A percentile compares a stretch with the other conserved stretches of the same genome.
phyloP scores from a whole-genome alignment of 2,888 invertebrate species.

The Melieria picta region DNA sequence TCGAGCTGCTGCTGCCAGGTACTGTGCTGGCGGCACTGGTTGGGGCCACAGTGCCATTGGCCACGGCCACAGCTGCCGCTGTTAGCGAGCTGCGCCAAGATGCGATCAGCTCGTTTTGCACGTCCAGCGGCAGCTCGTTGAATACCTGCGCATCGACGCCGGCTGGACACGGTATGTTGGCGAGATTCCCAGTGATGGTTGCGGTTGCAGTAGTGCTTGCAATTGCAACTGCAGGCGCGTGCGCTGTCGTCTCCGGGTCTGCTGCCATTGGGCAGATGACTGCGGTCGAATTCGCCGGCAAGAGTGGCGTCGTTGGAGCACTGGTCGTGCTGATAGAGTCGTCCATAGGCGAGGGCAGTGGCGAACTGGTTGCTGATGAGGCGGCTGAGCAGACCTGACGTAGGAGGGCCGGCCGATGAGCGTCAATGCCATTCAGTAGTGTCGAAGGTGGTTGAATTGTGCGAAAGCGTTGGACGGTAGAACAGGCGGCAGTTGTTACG shows the following conservation, averaged over 20 bases:
- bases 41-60: conserved; percentile 39
- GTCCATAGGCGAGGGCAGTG: conserved; percentile 58
- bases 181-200: conserved; percentile 50
- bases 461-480: conserved; percentile 40
- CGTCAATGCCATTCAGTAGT: conserved; percentile 51
- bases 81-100: conserved; percentile 69
- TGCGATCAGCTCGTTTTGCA: conserved; percentile 79
- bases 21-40: conserved; percentile 21
- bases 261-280: background rate
- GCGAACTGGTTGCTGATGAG: conserved; percentile 55
- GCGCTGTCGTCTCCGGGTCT: conserved; percentile 6
- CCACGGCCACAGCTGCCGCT: conserved; percentile 54
- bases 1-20: conserved; percentile 24
- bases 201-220: conserved; percentile 33
- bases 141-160: conserved; percentile 77
- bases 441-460: conserved; percentile 54
- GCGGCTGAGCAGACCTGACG: conserved; percentile 40
- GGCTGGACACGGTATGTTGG: conserved; percentile 71
- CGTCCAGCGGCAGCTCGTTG: conserved; percentile 75
- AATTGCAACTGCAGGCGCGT: conserved; percentile 24
- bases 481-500: conserved; percentile 17
- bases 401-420: conserved; percentile 49
- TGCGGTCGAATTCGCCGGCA: background rate
- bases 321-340: conserved; percentile 49
- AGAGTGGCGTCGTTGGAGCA: conserved; percentile 39